Evolutionary conservation across 2,113 vertebrate species (phyloP), one percentile per base, ranked within the genome.

Genomic region (Egretta garzetta): DNA sequence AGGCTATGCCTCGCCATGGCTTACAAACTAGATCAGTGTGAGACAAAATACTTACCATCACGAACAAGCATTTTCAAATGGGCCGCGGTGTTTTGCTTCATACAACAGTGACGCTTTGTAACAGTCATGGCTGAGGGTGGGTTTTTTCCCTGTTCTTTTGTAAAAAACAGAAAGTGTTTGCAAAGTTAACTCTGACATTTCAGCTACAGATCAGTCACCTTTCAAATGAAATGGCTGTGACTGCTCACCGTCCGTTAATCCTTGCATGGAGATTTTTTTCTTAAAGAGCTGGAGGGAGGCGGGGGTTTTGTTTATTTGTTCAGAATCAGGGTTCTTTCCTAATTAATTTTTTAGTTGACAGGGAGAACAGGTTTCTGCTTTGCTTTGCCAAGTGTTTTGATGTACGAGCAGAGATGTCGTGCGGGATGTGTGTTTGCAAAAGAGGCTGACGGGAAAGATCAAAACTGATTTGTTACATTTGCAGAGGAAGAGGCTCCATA

Each of bases 271-370:
- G 33, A 33, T 79, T 81, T 83, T 83, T 68, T 85, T 50, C 75
- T 88, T 88, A 33, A 92, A 91, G 45, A 86, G 35, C 79, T 83
- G 75, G 49, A 88, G 41, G 33, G 62, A 82, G 53, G 47, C 35
- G 30, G 60, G 7, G 8, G 2, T 72, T 93, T 90, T 82, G 53
- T 53, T 55, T 87, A 66, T 83, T 86, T 93, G 39, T 55, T 97
- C 63, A 80, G 77, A 93, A 84, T 84, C 88, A 84, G 86, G 55
- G 45, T 66, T 92, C 85, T 93, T 27, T 66, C 80, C 90, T 95
- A 96, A 94, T 97, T 94, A 97, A 96, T 97, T 90, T 90, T 86
- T 96, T 87, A 97, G 64, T 73, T 96, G 97, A 97, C 94, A 96
- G 80, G 84, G 82, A 97, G 83, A 97, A 90, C 74, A 96, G 91